Evolutionary conservation across 2,113 vertebrate species (phyloP).

Genomic region (Pteropus alecto): DNA sequence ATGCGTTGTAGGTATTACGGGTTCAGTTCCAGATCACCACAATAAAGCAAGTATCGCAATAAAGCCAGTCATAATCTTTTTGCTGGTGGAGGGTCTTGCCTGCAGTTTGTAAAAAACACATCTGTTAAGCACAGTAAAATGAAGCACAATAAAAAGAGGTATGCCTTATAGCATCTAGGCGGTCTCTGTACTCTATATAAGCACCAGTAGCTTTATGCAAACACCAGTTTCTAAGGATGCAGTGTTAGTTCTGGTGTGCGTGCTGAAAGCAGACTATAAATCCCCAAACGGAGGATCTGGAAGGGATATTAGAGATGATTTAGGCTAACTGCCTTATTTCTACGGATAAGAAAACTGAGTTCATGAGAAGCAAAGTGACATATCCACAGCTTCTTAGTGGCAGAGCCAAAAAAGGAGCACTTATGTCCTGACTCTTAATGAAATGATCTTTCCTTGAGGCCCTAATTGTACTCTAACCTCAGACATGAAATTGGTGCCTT

Average conservation of each 20-base stretch:
- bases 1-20: too few species aligned
- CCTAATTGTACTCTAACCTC: not conserved
- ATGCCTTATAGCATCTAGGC: not conserved
- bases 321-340: not conserved
- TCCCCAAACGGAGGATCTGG: not conserved
- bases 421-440: not conserved
- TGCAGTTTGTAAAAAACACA: not conserved
- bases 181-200: not conserved
- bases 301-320: constrained; percentile 6
- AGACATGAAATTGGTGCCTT: not conserved
- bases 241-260: not conserved
- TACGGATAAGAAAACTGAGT: constrained; percentile 24
- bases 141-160: not conserved
- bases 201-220: not conserved
- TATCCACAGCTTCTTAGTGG: not conserved
- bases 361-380: not conserved
- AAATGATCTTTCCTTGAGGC: not conserved
- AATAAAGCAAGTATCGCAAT: not conserved
- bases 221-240: not conserved
- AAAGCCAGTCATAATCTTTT: not conserved
- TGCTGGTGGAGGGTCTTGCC: not conserved
- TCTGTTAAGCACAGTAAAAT: not conserved
- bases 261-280: not conserved
- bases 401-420: not conserved
- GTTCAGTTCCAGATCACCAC: not conserved